Percentiles rank a stretch among this genome's conserved stretches.
phyloP scores from a whole-genome alignment of 2,888 invertebrate species.

The Amblyteles armatorius region DNA sequence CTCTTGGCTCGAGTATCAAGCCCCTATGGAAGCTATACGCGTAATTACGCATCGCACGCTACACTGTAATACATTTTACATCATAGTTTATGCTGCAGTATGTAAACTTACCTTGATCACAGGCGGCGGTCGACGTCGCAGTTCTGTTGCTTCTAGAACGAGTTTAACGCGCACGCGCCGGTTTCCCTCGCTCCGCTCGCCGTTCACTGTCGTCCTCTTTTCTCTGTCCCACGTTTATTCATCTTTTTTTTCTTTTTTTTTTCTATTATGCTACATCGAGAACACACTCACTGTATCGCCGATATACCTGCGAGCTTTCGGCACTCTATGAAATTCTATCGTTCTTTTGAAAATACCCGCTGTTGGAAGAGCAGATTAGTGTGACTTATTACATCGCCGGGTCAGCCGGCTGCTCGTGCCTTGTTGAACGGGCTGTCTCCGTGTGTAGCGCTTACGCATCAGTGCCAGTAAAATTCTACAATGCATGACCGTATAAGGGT shows the following conservation, averaged over 20 bases:
- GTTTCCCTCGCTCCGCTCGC: slow-evolving; percentile 44
- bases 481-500: not conserved
- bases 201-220: not conserved
- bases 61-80: slow-evolving; percentile 7
- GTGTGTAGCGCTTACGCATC: not conserved
- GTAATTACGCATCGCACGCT: slow-evolving; percentile 19
- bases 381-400: slow-evolving; percentile 20
- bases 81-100: slow-evolving; percentile 3
- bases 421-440: not conserved
- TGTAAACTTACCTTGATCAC: slow-evolving; percentile 22
- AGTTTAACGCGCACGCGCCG: slow-evolving; percentile 46
- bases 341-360: not conserved
- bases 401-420: slow-evolving; percentile 4
- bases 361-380: not conserved
- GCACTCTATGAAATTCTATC: not conserved
- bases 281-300: not conserved
- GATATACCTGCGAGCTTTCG: not conserved
- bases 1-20: not conserved
- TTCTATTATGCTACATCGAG: not conserved
- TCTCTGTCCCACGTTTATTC: slow-evolving; percentile 16
- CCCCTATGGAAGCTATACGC: not conserved
- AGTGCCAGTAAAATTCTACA: not conserved
- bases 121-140: slow-evolving; percentile 9
- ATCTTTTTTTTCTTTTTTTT: slow-evolving; percentile 6
- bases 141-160: slow-evolving; percentile 65